Evolutionary conservation across 2,797 vertebrate genomes (phyloP), one percentile per base, ranked within the genome.

Genomic region (Esox lucius): DNA sequence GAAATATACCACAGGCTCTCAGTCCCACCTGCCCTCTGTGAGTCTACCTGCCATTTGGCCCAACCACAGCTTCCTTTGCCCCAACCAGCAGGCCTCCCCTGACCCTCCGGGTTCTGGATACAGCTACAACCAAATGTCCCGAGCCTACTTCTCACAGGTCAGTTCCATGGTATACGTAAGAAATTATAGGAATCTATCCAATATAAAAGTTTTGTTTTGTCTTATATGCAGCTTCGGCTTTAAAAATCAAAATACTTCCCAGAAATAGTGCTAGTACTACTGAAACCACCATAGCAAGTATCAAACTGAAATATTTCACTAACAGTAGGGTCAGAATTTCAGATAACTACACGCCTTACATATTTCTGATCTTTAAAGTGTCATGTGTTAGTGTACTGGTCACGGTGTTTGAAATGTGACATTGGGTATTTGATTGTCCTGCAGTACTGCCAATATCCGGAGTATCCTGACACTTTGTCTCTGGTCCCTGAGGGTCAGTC

Each of bases 371-470:
- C 35, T 39, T 3, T 39, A 8, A 39, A 3, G 35, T 39, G 35
- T 39, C 2, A 39, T 39, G 35, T 39, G 35, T 3, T 39, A 39
- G 35, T 39, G 35, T 39, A 22, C n/a, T 56, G 53, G n/a, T 24
- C 22, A 61, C 61, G n/a, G 56, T 24, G 22, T 56, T n/a, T 61
- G 56, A 61, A 26, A 61, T 61, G 56, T 61, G 22, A 61, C 11
- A 61, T 61, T 13, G 11, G 56, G 19, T 61, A 4, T 24, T 9
- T 12, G 11, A 0, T 24, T 24, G 56, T 68, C 67, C 67, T 15
- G 12, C 75, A 83, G 85, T 56, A 81, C 42, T 80, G 83, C n/a
- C 80, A 89, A 78, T 80, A 46, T 70, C n/a, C 78, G 24, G 31
- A 70, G 24, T 71, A 75, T 53, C 65, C 80, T 67, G 81, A 84